A percentile compares a stretch with the other conserved stretches of the same genome.
Evolutionary conservation across 2,888 invertebrate genomes (phyloP).

Genomic region (Melitaea athalia): DNA sequence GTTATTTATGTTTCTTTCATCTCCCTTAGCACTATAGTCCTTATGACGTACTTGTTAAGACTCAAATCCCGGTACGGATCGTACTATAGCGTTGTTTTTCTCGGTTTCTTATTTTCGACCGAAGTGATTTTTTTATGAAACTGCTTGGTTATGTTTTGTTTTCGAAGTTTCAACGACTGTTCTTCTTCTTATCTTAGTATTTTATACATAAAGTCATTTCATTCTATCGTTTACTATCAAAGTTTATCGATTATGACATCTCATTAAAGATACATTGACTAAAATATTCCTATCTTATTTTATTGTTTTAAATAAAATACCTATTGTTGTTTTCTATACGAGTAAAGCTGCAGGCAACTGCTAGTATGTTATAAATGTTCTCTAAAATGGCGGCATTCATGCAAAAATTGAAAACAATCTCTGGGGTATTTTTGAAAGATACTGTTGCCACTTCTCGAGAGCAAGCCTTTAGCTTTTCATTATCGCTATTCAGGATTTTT

Average conservation of each 20-base stretch:
- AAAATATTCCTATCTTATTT: neutral
- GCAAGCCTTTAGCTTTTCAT: neutral
- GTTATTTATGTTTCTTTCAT: slow-evolving; percentile 11
- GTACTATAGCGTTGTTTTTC: slow-evolving; percentile 4
- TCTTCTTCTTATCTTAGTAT: slow-evolving; percentile 23
- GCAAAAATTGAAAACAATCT: slow-evolving; percentile 3
- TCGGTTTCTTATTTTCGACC: slow-evolving; percentile 10
- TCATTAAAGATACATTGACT: slow-evolving; percentile 16
- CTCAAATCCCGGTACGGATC: neutral
- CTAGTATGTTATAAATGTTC: neutral
- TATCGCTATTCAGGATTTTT: neutral
- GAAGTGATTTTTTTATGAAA: slow-evolving; percentile 22
- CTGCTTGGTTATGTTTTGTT: slow-evolving; percentile 25
- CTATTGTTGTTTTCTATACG: neutral
- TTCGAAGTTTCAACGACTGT: slow-evolving; percentile 23
- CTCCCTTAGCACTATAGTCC: neutral
- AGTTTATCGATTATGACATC: slow-evolving; percentile 28
- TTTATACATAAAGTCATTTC: slow-evolving; percentile 20
- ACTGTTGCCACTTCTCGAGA: neutral
- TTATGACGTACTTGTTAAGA: neutral
- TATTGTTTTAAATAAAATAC: neutral
- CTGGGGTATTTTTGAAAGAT: neutral
- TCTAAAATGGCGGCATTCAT: slow-evolving; percentile 4
- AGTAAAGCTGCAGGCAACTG: neutral
- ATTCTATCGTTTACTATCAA: slow-evolving; percentile 15